Conservation (phyloP, 2,113 vertebrate species). For the Hyperopisus bebe region DNA sequence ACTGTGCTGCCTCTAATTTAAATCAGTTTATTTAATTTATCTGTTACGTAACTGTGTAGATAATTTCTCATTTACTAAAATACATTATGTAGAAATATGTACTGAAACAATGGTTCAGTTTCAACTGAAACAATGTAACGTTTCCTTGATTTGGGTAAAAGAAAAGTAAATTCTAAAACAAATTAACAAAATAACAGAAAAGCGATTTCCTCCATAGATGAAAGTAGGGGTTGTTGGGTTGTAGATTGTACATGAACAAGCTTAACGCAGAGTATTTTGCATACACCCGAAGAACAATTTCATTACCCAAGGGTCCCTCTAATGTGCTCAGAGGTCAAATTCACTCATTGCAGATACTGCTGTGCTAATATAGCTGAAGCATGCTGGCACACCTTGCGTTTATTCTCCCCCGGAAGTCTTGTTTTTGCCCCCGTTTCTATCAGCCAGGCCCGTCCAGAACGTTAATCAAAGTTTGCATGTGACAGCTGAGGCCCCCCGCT, state of each 20-base stretch:
- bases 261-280: background rate
- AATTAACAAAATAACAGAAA: background rate
- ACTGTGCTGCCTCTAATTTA: background rate
- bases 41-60: background rate
- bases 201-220: background rate
- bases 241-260: background rate
- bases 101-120: background rate
- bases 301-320: background rate
- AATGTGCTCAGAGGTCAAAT: background rate
- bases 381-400: constrained; percentile 14
- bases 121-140: background rate
- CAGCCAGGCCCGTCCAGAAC: constrained; percentile 55
- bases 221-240: background rate
- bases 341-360: background rate
- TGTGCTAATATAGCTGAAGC: background rate
- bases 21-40: background rate
- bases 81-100: background rate
- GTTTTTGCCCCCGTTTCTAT: constrained; percentile 44
- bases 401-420: constrained; percentile 34
- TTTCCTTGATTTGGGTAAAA: background rate
- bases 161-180: background rate
- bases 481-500: constrained; percentile 60
- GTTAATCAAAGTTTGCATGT: constrained; percentile 65
- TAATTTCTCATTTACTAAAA: background rate
- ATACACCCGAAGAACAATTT: background rate